Conservation (phyloP, 1,140 invertebrate species). For the Achroia grisella region DNA sequence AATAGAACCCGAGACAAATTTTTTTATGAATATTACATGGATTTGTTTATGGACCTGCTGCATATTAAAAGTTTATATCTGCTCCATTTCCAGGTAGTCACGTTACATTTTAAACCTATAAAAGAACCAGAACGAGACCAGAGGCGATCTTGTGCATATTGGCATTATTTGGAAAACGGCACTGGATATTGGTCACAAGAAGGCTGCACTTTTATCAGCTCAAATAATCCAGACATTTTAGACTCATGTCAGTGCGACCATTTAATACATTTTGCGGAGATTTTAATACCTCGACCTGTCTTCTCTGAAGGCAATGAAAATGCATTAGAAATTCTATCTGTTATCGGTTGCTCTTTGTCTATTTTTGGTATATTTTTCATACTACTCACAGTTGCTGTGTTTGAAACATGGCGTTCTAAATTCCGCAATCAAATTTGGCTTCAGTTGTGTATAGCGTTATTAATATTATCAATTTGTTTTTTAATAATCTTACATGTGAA, state of each 20-base stretch:
- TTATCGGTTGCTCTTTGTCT: slow-evolving; percentile 30
- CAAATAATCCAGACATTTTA: not conserved
- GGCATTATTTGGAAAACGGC: not conserved
- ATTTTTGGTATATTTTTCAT: slow-evolving; percentile 31
- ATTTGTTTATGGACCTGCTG: too few species aligned
- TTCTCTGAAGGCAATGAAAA: slow-evolving; percentile 4
- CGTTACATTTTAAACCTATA: not conserved
- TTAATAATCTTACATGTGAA: slow-evolving; percentile 20
- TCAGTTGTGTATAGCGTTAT: slow-evolving; percentile 27
- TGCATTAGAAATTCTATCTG: slow-evolving; percentile 24
- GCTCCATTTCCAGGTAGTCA: not conserved
- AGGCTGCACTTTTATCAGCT: not conserved
- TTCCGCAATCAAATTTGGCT: slow-evolving; percentile 42
- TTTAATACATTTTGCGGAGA: not conserved
- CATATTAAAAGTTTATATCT: too few species aligned
- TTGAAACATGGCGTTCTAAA: slow-evolving; percentile 33
- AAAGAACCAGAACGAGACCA: not conserved
- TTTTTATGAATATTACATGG: too few species aligned
- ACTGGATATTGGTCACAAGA: not conserved
- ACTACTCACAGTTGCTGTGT: slow-evolving; percentile 25
- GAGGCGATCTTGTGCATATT: not conserved
- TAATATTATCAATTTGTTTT: slow-evolving; percentile 29
- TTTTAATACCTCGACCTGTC: not conserved
- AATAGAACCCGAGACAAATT: too few species aligned
- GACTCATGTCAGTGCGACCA: not conserved